These are phyloP conservation scores for Limnephilus auricula DNA, from an alignment of 2,888 invertebrate species.

Conservation along the genomic window DNA sequence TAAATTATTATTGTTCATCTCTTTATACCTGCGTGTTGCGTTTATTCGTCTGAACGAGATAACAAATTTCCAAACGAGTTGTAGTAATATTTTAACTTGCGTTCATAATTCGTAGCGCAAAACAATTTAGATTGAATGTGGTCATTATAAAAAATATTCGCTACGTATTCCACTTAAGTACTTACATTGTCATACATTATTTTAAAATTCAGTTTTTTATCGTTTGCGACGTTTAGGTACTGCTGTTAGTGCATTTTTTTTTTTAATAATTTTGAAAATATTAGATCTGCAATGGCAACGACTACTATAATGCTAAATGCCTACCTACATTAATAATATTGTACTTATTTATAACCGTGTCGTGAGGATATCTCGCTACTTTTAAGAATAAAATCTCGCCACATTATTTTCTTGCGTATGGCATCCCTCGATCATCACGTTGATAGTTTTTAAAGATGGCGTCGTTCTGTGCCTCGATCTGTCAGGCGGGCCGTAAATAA, in stretches of 20 bases:
- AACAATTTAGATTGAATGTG: background rate
- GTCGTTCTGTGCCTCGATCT: constrained; percentile 35
- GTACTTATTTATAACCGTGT: too few species aligned
- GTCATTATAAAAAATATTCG: background rate
- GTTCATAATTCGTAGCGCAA: background rate
- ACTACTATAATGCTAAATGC: background rate
- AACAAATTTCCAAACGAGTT: background rate
- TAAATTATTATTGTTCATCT: background rate
- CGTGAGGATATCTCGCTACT: background rate
- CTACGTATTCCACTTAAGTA: background rate
- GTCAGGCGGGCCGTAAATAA: constrained; percentile 36
- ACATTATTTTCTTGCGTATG: constrained; percentile 18
- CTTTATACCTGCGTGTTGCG: background rate
- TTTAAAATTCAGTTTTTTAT: background rate
- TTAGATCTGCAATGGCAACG: too few species aligned
- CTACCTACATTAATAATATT: background rate
- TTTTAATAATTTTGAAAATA: background rate
- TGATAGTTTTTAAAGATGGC: constrained; percentile 51
- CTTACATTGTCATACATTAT: background rate
- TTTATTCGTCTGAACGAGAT: background rate
- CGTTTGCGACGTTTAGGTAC: background rate
- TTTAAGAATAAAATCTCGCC: background rate
- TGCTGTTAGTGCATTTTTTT: background rate
- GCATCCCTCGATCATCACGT: constrained; percentile 35
- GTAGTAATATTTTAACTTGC: background rate